Evolutionary conservation across 2,888 invertebrate genomes (phyloP).

Genomic region (Noctua janthina): DNA sequence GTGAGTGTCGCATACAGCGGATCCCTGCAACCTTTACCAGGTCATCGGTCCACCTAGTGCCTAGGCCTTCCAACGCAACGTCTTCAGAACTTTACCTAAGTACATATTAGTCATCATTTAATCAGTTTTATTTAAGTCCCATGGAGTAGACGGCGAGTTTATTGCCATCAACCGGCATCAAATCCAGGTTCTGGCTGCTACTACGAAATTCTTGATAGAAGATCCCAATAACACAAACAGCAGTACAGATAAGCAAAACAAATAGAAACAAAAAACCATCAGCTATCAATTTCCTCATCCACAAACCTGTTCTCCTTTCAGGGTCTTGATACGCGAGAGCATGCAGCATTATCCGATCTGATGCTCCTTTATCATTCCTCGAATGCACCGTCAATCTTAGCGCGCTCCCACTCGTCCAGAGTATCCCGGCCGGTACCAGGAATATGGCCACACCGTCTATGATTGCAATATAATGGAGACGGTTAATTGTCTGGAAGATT

Average conservation of each 20-base stretch:
- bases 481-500: conserved; percentile 53
- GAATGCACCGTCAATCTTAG: conserved; percentile 89
- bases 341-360: conserved; percentile 94
- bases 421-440: conserved; percentile 90
- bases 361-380: conserved; percentile 95
- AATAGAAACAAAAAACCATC: not conserved
- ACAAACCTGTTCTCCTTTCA: conserved; percentile 94
- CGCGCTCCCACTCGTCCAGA: conserved; percentile 89
- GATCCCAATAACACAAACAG: not conserved
- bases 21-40: no score
- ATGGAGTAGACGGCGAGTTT: not conserved
- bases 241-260: not conserved
- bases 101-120: not conserved
- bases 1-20: no score
- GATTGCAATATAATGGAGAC: conserved; percentile 40
- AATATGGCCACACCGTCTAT: conserved; percentile 87
- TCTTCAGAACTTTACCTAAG: not conserved
- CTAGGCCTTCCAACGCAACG: no score
- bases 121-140: not conserved
- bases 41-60: no score
- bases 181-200: not conserved
- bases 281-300: not conserved
- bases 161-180: not conserved
- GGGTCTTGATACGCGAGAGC: conserved; percentile 96
- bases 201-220: not conserved